Evolutionary conservation across 2,797 vertebrate species (phyloP).

Genomic region (Sebastes trivittatus): DNA sequence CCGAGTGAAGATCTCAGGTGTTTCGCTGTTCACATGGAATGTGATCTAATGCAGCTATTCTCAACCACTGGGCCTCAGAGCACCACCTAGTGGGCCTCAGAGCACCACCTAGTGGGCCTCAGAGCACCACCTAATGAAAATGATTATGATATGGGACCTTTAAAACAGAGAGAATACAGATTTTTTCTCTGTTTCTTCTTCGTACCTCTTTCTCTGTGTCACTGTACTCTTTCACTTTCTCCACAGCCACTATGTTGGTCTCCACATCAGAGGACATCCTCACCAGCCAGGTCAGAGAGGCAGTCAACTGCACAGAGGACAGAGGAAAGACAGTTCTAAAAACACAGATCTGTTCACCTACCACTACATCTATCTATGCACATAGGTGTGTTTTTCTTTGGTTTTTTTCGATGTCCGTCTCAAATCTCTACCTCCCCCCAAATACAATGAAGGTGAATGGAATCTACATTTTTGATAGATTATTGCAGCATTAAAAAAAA

Average conservation of each 20-base stretch:
- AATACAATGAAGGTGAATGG: not conserved
- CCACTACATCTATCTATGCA: not conserved
- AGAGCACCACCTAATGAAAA: no score
- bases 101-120: no score
- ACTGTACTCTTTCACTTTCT: slow-evolving; percentile 91
- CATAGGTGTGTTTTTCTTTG: no score
- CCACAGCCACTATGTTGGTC: slow-evolving; percentile 96
- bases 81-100: no score
- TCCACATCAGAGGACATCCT: slow-evolving; percentile 97
- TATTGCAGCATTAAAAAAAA: not conserved
- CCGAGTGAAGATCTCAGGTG: no score
- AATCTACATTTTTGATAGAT: not conserved
- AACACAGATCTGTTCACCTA: not conserved
- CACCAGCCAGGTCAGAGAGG: slow-evolving; percentile 91
- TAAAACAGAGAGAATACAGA: no score
- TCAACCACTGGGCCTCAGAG: no score
- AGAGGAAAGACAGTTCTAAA: not conserved
- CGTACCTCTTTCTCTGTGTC: slow-evolving; percentile 92
- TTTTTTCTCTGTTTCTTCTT: not conserved
- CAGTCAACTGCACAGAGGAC: slow-evolving; percentile 52
- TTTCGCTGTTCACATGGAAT: no score
- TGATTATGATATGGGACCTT: no score
- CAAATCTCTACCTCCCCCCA: not conserved
- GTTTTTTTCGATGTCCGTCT: not conserved
- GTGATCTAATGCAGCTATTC: no score